Base-by-base conservation (phyloP, 2,888 invertebrate species). In the Zeuzera pyrina region DNA sequence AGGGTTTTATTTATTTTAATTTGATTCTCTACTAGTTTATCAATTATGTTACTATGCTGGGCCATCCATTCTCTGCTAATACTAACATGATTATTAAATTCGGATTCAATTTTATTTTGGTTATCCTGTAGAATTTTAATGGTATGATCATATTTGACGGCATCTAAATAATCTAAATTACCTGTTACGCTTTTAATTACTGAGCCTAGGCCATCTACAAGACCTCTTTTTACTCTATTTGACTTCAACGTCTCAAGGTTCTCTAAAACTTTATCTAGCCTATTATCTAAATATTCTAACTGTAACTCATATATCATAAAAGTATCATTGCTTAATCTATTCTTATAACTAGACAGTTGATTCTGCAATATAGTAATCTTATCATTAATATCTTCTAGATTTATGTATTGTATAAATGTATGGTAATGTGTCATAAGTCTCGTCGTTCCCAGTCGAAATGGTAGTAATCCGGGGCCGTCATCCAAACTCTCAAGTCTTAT, bases 151-250 rank as follows among this genome's bases (percentile, higher is more conserved):
- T 47, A 49, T 11, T 35, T 35, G 3, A 43, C 6, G 3, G 49
- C 48, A 23, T 50, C 50, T 4, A 35, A 34, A 16, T 41, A 39
- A 29, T 42, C 45, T 27, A 41, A 33, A 35, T 42, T 42, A n/a
- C 46, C 47, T 2, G 45, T 35, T 12, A 50, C 39, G 21, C 39
- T 39, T 38, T 47, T 45, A 16, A 45, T 40, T 2, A 44, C 27
- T 1, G 46, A 43, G 5, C 46, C 45, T 11, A 49, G 33, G 14
- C 45, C 41, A 21, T 47, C 40, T 4, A 26, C 13, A 4, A 26
- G 26, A 12, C 26, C 26, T 26, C 26, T 26, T 12, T 31, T 31
- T 7, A 16, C 10, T 3, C 31, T 15, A 25, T 3, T 25, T 3
- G 14, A 13, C 24, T 25, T 12, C 3, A 25, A 31, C 3, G 23